A percentile compares a stretch with the other conserved stretches of the same genome.
These are phyloP conservation scores for Cuculus canorus DNA, from an alignment of 2,797 vertebrate genomes.

Conservation along the genomic window DNA sequence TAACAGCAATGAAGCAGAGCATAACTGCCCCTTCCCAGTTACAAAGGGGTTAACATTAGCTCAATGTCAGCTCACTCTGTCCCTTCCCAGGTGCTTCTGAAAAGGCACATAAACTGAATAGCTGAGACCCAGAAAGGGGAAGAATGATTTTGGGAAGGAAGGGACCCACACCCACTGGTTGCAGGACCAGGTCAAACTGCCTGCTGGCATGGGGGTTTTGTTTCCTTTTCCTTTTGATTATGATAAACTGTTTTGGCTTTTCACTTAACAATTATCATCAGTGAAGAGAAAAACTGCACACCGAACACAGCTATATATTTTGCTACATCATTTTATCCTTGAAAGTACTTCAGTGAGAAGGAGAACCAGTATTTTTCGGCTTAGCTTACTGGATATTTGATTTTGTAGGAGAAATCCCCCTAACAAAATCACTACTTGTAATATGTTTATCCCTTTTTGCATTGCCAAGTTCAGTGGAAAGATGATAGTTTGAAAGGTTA, in stretches of 20 bases:
- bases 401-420: background rate
- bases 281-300: background rate
- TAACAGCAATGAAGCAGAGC: background rate
- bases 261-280: background rate
- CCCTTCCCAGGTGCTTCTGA: conserved; percentile 33
- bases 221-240: conserved; percentile 47
- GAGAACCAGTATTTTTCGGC: background rate
- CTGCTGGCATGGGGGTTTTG: background rate
- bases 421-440: background rate
- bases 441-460: background rate
- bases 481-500: background rate
- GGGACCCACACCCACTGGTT: conserved; percentile 1
- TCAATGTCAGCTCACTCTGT: background rate
- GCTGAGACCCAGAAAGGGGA: background rate
- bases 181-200: conserved; percentile 25
- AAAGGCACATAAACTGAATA: background rate
- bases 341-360: background rate
- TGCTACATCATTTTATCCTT: background rate
- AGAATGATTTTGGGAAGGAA: conserved; percentile 39
- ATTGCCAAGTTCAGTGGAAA: background rate
- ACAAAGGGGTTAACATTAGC: background rate
- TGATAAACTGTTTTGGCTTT: conserved; percentile 22
- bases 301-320: background rate
- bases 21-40: background rate
- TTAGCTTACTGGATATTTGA: background rate